A percentile compares a stretch with the other conserved stretches of the same genome.
phyloP scores from a whole-genome alignment of 2,888 invertebrate genomes.

The Trisateles emortualis region DNA sequence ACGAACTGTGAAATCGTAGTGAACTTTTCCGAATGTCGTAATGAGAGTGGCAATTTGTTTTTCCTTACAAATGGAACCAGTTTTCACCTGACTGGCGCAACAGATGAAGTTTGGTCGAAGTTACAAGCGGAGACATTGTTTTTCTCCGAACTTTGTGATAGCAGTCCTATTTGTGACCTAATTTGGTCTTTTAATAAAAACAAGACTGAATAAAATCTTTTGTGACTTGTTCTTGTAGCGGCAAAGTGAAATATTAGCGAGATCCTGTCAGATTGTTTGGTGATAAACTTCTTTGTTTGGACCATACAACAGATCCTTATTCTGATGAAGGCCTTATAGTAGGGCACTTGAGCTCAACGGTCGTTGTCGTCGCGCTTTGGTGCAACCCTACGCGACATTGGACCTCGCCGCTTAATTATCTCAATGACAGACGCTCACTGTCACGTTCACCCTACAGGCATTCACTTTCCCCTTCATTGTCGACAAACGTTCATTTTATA shows the following conservation, averaged over 20 bases:
- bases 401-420: constrained; percentile 69
- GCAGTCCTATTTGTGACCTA: background rate
- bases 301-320: constrained; percentile 55
- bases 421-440: constrained; percentile 58
- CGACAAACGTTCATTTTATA: constrained; percentile 53
- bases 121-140: constrained; percentile 36
- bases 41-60: constrained; percentile 78
- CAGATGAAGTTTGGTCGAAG: constrained; percentile 68
- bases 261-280: background rate
- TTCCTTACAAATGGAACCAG: constrained; percentile 74
- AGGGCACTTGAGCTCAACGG: constrained; percentile 73
- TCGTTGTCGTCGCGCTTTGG: constrained; percentile 66
- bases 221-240: background rate
- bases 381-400: constrained; percentile 54
- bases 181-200: background rate
- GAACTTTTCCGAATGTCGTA: constrained; percentile 74
- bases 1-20: constrained; percentile 73
- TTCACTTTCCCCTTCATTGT: constrained; percentile 51
- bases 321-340: constrained; percentile 60
- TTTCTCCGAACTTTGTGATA: background rate
- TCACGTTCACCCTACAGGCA: constrained; percentile 53
- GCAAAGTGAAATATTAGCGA: background rate
- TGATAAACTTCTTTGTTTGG: constrained; percentile 30
- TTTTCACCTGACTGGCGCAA: constrained; percentile 77
- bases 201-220: background rate